Base-by-base conservation (phyloP, 1,140 invertebrate species). In the Patella vulgata region DNA sequence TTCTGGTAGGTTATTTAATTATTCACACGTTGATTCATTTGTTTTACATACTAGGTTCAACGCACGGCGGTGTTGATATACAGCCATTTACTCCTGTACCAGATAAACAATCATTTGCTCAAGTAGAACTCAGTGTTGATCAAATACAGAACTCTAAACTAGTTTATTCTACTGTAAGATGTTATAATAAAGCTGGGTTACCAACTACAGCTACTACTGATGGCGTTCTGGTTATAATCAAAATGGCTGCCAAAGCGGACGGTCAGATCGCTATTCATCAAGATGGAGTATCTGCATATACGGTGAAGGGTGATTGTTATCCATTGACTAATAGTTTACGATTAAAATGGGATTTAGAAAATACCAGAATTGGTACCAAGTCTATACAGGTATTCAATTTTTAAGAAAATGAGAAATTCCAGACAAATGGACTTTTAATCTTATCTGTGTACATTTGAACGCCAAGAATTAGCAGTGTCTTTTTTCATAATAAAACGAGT, bases 171-270 rank as follows among this genome's bases (percentile, higher is more conserved):
- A 68, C 61, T 21, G 40, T 73, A 19, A 42, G 64, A 11, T 68
- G 66, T 51, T 46, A 55, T 23, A 73, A 68, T 53, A 63, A 63
- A 17, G 71, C 68, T 23, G 71, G 71, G 21, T 39, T 69, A 11
- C 50, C 55, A 27, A 50, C 53, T 12, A 23, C 44, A 3, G 44
- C 17, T 17, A 58, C 63, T 9, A 63, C 63, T 2, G 58, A 73
- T 55, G 70, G 70, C 30, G 67, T 73, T 4, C 61, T 55, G 30
- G 63, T 73, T 27, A 55, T 59, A 19, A 30, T 53, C 17, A 27
- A 27, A 12, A 30, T 33, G 12, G 30, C 57, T 19, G 31, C 30
- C 11, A 9, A 31, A 11, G 36, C 28, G 8, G n/a, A 40, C 19
- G 62, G 44, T 3, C 19, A 39, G 21, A 33, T 71, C 9, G 27